phyloP scores from a whole-genome alignment of 23 tunicate genomes.

The Ciona savignyi region DNA sequence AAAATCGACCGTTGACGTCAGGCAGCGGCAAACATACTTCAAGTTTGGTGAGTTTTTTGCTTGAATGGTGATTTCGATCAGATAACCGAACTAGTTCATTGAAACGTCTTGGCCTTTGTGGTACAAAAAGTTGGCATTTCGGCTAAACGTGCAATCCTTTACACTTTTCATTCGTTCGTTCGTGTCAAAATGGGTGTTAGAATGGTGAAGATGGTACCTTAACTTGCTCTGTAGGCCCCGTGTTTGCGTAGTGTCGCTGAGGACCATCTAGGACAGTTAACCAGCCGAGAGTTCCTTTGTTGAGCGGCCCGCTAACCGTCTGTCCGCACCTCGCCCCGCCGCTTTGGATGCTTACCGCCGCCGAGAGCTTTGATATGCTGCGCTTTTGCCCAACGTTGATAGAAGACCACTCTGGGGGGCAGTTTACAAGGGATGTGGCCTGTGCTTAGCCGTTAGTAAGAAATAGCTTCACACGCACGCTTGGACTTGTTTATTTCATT shows the following conservation, averaged over 20 bases:
- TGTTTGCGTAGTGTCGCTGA: slow-evolving; percentile 1
- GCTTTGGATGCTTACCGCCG: slow-evolving; percentile 2
- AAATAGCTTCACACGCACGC: neutral
- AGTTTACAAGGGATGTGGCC: neutral
- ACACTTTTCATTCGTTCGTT: too few relatives aligned
- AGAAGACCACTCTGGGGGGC: slow-evolving; percentile 1
- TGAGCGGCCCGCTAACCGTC: slow-evolving; percentile 1
- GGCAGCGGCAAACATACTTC: neutral
- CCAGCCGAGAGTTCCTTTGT: slow-evolving; percentile 1
- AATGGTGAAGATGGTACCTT: neutral
- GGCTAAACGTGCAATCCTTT: too few relatives aligned
- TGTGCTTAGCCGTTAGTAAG: neutral
- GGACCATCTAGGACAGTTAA: neutral
- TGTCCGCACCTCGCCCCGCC: slow-evolving; percentile 2
- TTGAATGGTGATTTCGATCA: too few relatives aligned
- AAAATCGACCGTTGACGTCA: neutral
- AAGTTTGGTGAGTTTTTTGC: neutral
- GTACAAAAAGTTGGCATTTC: too few relatives aligned
- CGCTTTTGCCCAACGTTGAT: neutral
- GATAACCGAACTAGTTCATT: too few relatives aligned
- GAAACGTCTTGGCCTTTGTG: too few relatives aligned
- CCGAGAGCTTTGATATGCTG: neutral
- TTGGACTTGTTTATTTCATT: neutral
- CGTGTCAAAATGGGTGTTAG: neutral
- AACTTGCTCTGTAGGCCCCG: neutral